Percentiles rank a stretch among this genome's conserved stretches.
phyloP scores from a whole-genome alignment of 1,140 invertebrate genomes.

The Harlomillsia oculata region DNA sequence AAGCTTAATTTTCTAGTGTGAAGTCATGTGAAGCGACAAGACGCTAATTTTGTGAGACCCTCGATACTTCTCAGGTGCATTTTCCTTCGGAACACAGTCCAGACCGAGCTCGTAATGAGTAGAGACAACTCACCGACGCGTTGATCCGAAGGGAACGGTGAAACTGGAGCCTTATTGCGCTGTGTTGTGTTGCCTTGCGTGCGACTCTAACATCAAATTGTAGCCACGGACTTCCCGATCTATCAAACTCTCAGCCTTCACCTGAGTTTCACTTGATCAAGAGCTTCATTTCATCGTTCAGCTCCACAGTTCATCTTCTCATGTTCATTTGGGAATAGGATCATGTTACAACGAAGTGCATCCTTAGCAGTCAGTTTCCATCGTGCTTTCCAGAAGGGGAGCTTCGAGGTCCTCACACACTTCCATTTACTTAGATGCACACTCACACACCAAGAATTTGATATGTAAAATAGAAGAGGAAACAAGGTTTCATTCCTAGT shows the following conservation, averaged over 20 bases:
- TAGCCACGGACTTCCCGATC: not conserved
- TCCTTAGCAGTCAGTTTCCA: not conserved
- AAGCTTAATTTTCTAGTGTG: too few species aligned
- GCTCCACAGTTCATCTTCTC: too few species aligned
- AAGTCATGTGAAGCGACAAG: too few species aligned
- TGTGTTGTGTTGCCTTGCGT: conserved; percentile 1
- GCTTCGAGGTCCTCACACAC: too few species aligned
- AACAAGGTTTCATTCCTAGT: conserved; percentile 33
- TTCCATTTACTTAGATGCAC: too few species aligned
- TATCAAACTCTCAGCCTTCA: not conserved
- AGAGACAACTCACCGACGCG: not conserved
- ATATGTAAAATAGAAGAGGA: conserved; percentile 17
- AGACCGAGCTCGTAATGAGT: not conserved
- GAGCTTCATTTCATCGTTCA: not conserved
- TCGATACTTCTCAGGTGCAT: too few species aligned
- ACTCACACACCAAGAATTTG: conserved; percentile 6
- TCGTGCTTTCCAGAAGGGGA: not conserved
- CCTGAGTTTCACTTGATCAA: not conserved
- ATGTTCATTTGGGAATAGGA: too few species aligned
- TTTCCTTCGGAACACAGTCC: too few species aligned
- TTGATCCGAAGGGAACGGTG: not conserved
- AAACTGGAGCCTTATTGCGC: not conserved
- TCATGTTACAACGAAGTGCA: not conserved
- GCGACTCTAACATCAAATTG: not conserved
- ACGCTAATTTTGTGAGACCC: too few species aligned